phyloP scores from a whole-genome alignment of 1,140 invertebrate species.

The Andrena cerasifolii region DNA sequence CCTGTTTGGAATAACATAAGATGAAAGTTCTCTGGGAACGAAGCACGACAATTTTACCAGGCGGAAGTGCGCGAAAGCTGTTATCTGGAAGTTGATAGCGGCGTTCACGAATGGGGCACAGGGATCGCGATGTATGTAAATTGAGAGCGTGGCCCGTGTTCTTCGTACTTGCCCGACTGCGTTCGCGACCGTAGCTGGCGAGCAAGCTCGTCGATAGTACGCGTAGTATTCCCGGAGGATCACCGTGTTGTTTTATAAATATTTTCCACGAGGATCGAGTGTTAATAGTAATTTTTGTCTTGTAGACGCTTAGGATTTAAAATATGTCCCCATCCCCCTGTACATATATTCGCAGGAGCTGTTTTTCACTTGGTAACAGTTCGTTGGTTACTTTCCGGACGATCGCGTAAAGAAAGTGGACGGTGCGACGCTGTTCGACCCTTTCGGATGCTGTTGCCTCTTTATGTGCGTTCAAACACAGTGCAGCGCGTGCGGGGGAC shows the following conservation, averaged over 20 bases:
- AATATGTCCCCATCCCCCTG: constrained; percentile 32
- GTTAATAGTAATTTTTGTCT: constrained; percentile 38
- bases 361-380: background rate
- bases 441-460: background rate
- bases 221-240: constrained; percentile 18
- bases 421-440: background rate
- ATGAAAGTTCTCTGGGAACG: background rate
- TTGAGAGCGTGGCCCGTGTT: constrained; percentile 16
- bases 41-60: background rate
- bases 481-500: background rate
- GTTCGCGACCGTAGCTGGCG: constrained; percentile 9
- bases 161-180: constrained; percentile 29
- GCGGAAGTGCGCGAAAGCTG: background rate
- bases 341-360: constrained; percentile 43
- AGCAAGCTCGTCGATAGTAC: background rate
- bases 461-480: background rate
- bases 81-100: constrained; percentile 14
- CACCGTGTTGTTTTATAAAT: constrained; percentile 26
- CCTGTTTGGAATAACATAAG: background rate
- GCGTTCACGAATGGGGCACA: background rate
- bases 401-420: background rate
- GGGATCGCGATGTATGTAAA: background rate
- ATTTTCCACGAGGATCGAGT: constrained; percentile 29
- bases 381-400: constrained; percentile 4
- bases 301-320: constrained; percentile 21